A percentile compares a stretch with the other conserved stretches of the same genome.
These are phyloP conservation scores for Karalla daura DNA, from an alignment of 2,797 vertebrate genomes.

Conservation along the genomic window DNA sequence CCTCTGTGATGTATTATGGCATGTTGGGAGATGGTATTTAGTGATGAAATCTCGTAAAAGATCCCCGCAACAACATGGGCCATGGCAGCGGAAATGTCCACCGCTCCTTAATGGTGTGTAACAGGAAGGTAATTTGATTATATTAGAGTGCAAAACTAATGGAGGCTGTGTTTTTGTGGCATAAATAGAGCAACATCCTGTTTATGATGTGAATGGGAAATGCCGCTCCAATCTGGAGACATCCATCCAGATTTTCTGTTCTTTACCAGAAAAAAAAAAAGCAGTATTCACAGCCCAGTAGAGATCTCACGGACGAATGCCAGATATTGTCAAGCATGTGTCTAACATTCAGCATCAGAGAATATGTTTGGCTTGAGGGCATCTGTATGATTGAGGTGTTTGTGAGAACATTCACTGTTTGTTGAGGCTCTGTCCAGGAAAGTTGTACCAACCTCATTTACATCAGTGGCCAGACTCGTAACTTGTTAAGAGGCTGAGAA, in stretches of 20 bases:
- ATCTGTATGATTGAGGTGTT: neutral
- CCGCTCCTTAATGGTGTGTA: neutral
- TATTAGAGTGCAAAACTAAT: neutral
- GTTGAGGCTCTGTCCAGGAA: too few species aligned
- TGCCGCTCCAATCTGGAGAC: neutral
- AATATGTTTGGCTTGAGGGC: neutral
- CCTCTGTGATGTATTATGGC: slow-evolving; percentile 52
- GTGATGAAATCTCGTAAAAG: too few species aligned
- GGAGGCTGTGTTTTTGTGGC: neutral
- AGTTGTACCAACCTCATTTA: too few species aligned
- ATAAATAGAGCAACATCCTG: slow-evolving; percentile 7
- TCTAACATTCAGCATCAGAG: neutral
- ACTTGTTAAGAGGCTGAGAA: too few species aligned
- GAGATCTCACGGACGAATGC: neutral
- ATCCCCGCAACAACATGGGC: too few species aligned
- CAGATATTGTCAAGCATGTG: too few species aligned
- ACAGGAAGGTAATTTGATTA: neutral
- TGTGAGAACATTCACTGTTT: neutral
- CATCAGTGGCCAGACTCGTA: too few species aligned
- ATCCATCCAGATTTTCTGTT: too few species aligned
- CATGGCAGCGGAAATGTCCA: too few species aligned
- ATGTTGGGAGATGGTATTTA: slow-evolving; percentile 1
- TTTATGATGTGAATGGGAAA: neutral
- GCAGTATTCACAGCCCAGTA: neutral
- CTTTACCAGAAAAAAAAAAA: too few species aligned